Conservation (phyloP, 2,888 invertebrate genomes). For the Clistopyga incitator region DNA sequence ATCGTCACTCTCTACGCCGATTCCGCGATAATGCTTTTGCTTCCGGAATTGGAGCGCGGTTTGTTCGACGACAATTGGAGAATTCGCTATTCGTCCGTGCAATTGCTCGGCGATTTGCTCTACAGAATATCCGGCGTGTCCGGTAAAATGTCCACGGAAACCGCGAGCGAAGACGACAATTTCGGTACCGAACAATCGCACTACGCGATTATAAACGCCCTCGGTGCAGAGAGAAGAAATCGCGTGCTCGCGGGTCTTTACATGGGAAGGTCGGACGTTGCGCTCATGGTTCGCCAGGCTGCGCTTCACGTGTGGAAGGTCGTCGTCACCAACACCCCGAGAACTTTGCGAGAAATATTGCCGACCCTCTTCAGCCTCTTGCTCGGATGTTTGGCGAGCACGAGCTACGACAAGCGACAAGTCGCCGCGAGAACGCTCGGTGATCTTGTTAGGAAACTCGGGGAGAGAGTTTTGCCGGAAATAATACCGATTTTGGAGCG, state of each 20-base stretch:
- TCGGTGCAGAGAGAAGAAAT: constrained; percentile 96
- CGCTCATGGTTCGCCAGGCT: constrained; percentile 98
- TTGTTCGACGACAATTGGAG: constrained; percentile 99
- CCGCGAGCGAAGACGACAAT: constrained; percentile 99
- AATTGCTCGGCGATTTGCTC: constrained; percentile 96
- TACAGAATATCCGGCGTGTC: constrained; percentile 99
- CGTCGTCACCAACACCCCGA: constrained; percentile 98
- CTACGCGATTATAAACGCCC: constrained; percentile 93
- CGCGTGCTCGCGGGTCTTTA: constrained; percentile 97
- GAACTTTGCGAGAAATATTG: constrained; percentile 97
- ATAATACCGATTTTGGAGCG: constrained; percentile 98
- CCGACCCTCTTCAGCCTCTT: constrained; percentile 96
- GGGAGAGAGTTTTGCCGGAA: constrained; percentile 98
- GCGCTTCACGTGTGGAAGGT: constrained; percentile 99
- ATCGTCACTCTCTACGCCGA: constrained; percentile 99
- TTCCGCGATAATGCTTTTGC: constrained; percentile 94
- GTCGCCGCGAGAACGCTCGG: constrained; percentile 98
- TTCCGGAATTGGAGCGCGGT: constrained; percentile 97
- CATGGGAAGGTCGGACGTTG: constrained; percentile 98
- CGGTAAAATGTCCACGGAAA: constrained; percentile 99
- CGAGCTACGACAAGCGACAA: constrained; percentile 98
- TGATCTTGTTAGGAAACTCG: constrained; percentile 98
- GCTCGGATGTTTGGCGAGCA: constrained; percentile 97
- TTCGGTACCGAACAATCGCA: constrained; percentile 99
- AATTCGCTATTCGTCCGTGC: constrained; percentile 96